A percentile compares a stretch with the other conserved stretches of the same genome.
phyloP scores from a whole-genome alignment of 2,797 vertebrate species.

The Hylomyscus alleni region DNA sequence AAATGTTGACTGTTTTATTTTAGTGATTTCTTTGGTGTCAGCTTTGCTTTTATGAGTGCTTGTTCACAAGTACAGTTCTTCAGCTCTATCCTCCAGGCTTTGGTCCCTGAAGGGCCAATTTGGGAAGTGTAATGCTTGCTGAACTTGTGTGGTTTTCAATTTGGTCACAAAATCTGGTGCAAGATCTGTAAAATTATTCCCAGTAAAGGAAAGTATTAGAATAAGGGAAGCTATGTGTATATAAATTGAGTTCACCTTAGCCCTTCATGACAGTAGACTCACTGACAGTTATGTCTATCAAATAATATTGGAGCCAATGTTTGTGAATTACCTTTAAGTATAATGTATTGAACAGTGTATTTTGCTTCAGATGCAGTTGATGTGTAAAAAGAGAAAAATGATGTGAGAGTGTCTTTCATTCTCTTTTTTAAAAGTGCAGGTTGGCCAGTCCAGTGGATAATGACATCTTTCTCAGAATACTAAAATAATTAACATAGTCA shows the following conservation, averaged over 20 bases:
- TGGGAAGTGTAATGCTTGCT: neutral
- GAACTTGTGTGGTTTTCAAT: neutral
- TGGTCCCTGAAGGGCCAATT: neutral
- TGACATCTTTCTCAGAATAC: neutral
- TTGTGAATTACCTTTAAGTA: neutral
- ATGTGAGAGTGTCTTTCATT: rapidly evolving
- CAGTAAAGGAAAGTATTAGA: neutral
- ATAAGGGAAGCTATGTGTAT: neutral
- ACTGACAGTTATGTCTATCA: conserved; percentile 16
- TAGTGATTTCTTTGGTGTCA: neutral
- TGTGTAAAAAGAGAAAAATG: neutral
- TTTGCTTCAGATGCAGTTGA: neutral
- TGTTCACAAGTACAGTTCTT: neutral
- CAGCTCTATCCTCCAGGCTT: rapidly evolving
- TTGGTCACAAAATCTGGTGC: neutral
- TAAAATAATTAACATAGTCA: neutral
- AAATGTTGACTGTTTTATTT: neutral
- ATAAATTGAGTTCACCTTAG: neutral
- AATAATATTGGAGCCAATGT: neutral
- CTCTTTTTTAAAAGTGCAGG: neutral
- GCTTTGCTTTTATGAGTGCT: rapidly evolving
- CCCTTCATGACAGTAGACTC: neutral
- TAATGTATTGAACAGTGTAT: neutral
- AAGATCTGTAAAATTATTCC: neutral
- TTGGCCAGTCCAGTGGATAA: neutral